Conservation (phyloP, 2,888 invertebrate species). For the Dascillus cervinus region DNA sequence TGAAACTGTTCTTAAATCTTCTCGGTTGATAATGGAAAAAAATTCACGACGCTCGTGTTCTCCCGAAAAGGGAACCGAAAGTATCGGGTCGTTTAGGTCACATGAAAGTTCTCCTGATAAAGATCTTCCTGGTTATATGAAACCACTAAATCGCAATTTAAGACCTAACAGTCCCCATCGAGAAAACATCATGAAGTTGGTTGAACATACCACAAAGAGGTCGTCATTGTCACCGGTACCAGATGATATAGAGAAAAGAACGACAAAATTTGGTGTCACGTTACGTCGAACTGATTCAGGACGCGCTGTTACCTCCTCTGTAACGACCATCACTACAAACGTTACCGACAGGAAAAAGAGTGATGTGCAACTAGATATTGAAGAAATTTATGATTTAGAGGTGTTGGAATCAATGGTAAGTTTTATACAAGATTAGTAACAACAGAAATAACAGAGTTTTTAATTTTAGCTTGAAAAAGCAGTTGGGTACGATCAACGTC, state of each 20-base stretch:
- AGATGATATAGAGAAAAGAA: slow-evolving; percentile 30
- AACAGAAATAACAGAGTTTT: slow-evolving; percentile 1
- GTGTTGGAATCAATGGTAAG: slow-evolving; percentile 65
- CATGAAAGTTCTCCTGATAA: slow-evolving; percentile 17
- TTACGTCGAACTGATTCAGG: slow-evolving; percentile 52
- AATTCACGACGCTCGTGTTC: slow-evolving; percentile 9
- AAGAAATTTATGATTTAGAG: slow-evolving; percentile 64
- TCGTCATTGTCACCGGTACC: slow-evolving; percentile 7
- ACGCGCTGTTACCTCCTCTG: slow-evolving; percentile 42
- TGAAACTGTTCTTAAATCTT: slow-evolving; percentile 21
- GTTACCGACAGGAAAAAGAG: slow-evolving; percentile 10
- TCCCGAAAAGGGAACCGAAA: slow-evolving; percentile 10
- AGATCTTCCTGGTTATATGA: slow-evolving; percentile 35
- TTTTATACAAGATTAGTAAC: slow-evolving; percentile 15
- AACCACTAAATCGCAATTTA: slow-evolving; percentile 29
- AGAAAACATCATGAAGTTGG: slow-evolving; percentile 18
- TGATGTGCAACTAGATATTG: slow-evolving; percentile 49
- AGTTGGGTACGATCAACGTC: slow-evolving; percentile 67
- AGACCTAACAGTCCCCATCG: slow-evolving; percentile 23
- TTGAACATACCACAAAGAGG: slow-evolving; percentile 12
- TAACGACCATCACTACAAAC: too few relatives aligned
- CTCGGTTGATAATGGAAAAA: slow-evolving; percentile 18
- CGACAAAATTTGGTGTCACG: slow-evolving; percentile 61
- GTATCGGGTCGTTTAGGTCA: slow-evolving; percentile 2
- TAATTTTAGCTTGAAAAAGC: slow-evolving; percentile 63